These are phyloP conservation scores for Choristoneura rosaceana DNA, from an alignment of 2,888 invertebrate species.

Conservation along the genomic window DNA sequence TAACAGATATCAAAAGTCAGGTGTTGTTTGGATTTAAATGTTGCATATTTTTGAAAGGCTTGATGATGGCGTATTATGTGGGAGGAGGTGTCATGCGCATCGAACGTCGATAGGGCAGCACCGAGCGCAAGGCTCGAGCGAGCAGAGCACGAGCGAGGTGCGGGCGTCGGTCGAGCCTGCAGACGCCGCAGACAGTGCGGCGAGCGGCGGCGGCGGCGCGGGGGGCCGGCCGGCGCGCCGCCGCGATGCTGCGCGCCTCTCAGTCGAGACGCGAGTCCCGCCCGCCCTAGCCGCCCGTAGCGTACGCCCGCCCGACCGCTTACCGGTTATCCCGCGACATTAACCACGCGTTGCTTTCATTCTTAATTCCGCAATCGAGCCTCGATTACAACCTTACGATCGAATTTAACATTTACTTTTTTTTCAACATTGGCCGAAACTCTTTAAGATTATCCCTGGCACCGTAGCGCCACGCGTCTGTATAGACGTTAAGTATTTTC, in stretches of 20 bases:
- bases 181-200: slow-evolving; percentile 45
- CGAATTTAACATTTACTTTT: slow-evolving; percentile 54
- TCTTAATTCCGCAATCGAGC: slow-evolving; percentile 52
- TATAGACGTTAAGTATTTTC: slow-evolving; percentile 79
- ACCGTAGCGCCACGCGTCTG: slow-evolving; percentile 68
- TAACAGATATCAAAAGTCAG: too few species aligned
- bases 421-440: slow-evolving; percentile 49
- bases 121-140: slow-evolving; percentile 21
- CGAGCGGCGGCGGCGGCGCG: slow-evolving; percentile 55
- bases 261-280: slow-evolving; percentile 88
- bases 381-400: slow-evolving; percentile 61
- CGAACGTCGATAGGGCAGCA: slow-evolving; percentile 14
- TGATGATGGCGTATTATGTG: slow-evolving; percentile 5
- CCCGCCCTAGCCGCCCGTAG: slow-evolving; percentile 84
- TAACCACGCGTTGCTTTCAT: slow-evolving; percentile 60
- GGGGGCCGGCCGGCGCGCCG: slow-evolving; percentile 84
- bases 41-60: background rate
- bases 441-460: slow-evolving; percentile 57
- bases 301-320: slow-evolving; percentile 72
- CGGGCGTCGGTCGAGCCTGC: slow-evolving; percentile 43
- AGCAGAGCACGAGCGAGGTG: slow-evolving; percentile 25
- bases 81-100: slow-evolving; percentile 31
- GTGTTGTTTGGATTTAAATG: background rate
- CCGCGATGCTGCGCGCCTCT: slow-evolving; percentile 88
- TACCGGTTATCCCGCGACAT: slow-evolving; percentile 66